Percentiles rank a stretch among this genome's conserved stretches.
Evolutionary conservation across 2,797 vertebrate genomes (phyloP).

Genomic region (Apodemus agrarius): DNA sequence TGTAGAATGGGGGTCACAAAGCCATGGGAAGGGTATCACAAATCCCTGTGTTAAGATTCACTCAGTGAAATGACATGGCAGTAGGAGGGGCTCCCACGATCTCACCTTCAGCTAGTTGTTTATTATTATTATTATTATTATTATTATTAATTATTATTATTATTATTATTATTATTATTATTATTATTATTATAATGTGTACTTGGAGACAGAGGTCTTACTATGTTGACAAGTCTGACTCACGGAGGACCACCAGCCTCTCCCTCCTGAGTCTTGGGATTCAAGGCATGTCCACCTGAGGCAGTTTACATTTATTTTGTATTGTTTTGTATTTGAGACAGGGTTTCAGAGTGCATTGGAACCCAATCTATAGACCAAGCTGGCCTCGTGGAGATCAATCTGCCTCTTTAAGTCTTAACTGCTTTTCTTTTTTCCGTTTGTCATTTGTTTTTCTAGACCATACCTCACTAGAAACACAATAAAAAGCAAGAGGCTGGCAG

Average conservation of each 20-base stretch:
- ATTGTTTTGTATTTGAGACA: not conserved
- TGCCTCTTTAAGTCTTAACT: not conserved
- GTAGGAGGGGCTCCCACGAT: not conserved
- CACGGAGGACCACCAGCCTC: not conserved
- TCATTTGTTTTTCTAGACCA: constrained; percentile 1
- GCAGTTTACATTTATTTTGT: not conserved
- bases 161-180: not conserved
- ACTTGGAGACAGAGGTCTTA: not conserved
- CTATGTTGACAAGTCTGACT: not conserved
- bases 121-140: not conserved
- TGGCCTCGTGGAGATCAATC: not conserved
- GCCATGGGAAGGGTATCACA: not conserved
- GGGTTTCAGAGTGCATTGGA: not conserved
- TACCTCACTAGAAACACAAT: not conserved
- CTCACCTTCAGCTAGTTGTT: not conserved
- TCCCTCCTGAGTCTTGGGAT: not conserved
- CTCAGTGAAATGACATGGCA: not conserved
- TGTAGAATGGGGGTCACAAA: not conserved
- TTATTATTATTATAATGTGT: not conserved
- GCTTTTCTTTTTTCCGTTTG: not conserved
- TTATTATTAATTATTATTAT: not conserved
- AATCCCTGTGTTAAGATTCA: not conserved
- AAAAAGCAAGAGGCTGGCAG: not conserved
- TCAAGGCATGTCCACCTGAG: no score
- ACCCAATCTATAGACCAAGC: not conserved